Evolutionary conservation across 1,140 invertebrate species (phyloP).

Genomic region (Chrysopa pallens): DNA sequence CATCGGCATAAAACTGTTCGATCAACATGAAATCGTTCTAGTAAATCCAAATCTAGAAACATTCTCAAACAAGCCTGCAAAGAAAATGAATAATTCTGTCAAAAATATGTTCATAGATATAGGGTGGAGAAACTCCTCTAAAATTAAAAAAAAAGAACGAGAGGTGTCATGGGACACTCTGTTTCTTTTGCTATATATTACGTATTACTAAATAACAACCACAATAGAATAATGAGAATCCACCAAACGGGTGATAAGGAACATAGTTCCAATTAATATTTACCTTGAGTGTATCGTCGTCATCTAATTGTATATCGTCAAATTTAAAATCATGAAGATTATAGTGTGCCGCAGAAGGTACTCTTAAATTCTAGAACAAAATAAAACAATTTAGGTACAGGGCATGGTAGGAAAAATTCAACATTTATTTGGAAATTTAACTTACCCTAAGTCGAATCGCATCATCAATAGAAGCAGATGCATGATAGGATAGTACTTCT

Average conservation of each 20-base stretch:
- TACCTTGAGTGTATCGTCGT: constrained; percentile 68
- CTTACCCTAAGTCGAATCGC: constrained; percentile 64
- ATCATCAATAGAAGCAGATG: constrained; percentile 77
- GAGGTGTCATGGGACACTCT: no score
- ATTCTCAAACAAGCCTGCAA: constrained; percentile 66
- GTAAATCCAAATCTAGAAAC: constrained; percentile 81
- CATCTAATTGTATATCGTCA: constrained; percentile 68
- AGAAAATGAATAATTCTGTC: constrained; percentile 1
- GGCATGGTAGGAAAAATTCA: no score
- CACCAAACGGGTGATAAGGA: neutral
- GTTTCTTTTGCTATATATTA: no score
- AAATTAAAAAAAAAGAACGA: neutral
- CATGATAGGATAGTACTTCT: constrained; percentile 91
- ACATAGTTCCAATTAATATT: constrained; percentile 5
- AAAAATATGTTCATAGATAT: constrained; percentile 1
- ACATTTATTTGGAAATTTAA: neutral
- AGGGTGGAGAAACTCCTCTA: neutral
- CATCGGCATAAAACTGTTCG: constrained; percentile 77
- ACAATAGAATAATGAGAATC: no score
- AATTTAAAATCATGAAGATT: constrained; percentile 72
- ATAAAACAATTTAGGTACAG: neutral
- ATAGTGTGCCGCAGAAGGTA: constrained; percentile 70
- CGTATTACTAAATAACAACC: no score
- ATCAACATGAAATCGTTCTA: constrained; percentile 79
- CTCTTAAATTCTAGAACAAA: constrained; percentile 35